Base-by-base conservation (phyloP, 1,140 invertebrate genomes). In the Phymorhynchus buccinoides region DNA sequence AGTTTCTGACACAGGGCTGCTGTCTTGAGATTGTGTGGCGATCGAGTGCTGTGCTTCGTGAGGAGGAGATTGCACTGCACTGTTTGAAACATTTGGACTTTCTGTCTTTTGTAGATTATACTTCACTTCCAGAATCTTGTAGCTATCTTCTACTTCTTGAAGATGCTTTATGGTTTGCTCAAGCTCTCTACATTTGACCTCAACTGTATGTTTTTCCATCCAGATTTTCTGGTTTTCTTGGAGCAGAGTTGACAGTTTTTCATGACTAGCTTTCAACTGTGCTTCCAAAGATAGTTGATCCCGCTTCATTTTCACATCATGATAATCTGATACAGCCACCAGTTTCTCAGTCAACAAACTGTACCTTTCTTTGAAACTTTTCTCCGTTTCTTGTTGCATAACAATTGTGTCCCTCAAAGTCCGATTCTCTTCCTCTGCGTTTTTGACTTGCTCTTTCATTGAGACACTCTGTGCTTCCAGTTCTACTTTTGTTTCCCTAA, bases 381-480 rank as follows among this genome's bases (percentile, higher is more conserved):
- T 35, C 81, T 73, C 30, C 4, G 16, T 27, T 44, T 68, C 48
- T 41, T 83, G 56, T 41, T 42, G 35, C 3, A 30, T 6, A 44
- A 16, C 0, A 42, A 41, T 44, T 0, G 71, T 6, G 4, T 73
- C n/a, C 62, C 83, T 66, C 42, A 88, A 83, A 35, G 80, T 85
- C 68, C 52, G 48, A 80, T 86, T 84, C 80, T 86, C 81, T 32
- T 48, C 37, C 27, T 84, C 77, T n/a, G 84, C 68, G n/a, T 30
- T 22, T 2, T 84, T 82, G 1, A 85, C 22, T 78, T 86, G 83
- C 6, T 84, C 37, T 32, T 22, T 48, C 14, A 44, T 27, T 1
- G n/a, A 37, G 71, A n/a, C 22, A 73, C 62, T 44, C 81, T 83
- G 35, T 44, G 16, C 66, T 71, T 32, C 35, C 37, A 71, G 41